A percentile compares a stretch with the other conserved stretches of the same genome.
Conservation (phyloP, 2,888 invertebrate genomes). For the Lottia gigantea region DNA sequence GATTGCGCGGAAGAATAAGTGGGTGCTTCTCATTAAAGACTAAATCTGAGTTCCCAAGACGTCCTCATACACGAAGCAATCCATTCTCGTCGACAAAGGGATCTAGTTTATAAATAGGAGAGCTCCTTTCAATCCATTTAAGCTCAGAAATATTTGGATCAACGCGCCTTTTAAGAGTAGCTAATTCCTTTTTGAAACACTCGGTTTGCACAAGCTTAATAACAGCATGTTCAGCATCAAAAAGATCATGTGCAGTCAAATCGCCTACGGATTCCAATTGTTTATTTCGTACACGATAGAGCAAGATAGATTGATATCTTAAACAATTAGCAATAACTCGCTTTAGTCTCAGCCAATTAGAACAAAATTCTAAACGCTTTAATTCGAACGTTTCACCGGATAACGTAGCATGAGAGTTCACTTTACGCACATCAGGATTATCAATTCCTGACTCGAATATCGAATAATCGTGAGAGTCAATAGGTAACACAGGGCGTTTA, state of each 20-base stretch:
- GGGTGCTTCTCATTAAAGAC: conserved; percentile 27
- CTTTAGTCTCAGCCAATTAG: not conserved
- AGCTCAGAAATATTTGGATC: no score
- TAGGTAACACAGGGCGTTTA: not conserved
- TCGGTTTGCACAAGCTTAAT: not conserved
- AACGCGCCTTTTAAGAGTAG: no score
- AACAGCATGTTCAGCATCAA: not conserved
- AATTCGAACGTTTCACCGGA: not conserved
- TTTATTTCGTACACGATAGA: no score
- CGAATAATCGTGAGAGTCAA: not conserved
- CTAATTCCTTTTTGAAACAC: not conserved
- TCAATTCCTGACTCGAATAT: not conserved
- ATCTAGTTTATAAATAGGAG: no score
- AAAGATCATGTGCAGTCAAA: no score
- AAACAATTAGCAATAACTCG: not conserved
- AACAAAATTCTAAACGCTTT: not conserved
- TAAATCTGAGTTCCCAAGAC: not conserved
- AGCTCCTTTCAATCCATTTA: no score
- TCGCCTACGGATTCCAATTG: no score
- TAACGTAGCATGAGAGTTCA: no score
- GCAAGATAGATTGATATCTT: not conserved
- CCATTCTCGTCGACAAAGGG: no score
- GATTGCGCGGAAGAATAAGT: conserved; percentile 31
- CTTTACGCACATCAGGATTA: no score
- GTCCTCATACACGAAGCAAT: not conserved